These are phyloP conservation scores for Gallinago jamesoni DNA, from an alignment of 2,113 vertebrate species.

Conservation along the genomic window DNA sequence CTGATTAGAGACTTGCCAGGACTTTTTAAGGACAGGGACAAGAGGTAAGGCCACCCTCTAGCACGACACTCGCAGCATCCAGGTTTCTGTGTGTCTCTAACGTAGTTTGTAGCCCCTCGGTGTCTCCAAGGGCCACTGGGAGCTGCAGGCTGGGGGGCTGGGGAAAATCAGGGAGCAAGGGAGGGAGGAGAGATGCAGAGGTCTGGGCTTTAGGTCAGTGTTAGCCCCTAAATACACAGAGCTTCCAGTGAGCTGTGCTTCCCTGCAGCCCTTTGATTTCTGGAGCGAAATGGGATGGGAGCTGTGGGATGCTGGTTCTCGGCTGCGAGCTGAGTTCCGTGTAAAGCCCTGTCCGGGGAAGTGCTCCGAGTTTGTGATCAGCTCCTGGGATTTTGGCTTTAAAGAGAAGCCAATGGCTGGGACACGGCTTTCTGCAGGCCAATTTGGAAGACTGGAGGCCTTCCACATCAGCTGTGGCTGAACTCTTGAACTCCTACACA, in stretches of 20 bases:
- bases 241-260: neutral
- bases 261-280: neutral
- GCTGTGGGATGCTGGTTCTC: neutral
- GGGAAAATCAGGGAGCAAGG: neutral
- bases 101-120: neutral
- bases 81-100: neutral
- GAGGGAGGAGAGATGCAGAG: neutral
- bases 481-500: slow-evolving; percentile 28
- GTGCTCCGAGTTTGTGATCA: neutral
- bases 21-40: neutral
- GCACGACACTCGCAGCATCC: fast-evolving
- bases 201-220: neutral
- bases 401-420: neutral
- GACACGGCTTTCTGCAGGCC: neutral
- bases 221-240: neutral
- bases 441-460: neutral
- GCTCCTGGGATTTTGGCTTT: neutral
- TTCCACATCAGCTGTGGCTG: neutral
- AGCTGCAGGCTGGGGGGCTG: neutral
- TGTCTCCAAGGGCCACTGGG: neutral
- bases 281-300: neutral
- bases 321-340: neutral
- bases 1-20: neutral
- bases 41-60: neutral
- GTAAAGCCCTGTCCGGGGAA: neutral